Percentiles rank a stretch among this genome's conserved stretches.
These are phyloP conservation scores for Tichodroma muraria DNA, from an alignment of 2,113 vertebrate genomes.

Conservation along the genomic window DNA sequence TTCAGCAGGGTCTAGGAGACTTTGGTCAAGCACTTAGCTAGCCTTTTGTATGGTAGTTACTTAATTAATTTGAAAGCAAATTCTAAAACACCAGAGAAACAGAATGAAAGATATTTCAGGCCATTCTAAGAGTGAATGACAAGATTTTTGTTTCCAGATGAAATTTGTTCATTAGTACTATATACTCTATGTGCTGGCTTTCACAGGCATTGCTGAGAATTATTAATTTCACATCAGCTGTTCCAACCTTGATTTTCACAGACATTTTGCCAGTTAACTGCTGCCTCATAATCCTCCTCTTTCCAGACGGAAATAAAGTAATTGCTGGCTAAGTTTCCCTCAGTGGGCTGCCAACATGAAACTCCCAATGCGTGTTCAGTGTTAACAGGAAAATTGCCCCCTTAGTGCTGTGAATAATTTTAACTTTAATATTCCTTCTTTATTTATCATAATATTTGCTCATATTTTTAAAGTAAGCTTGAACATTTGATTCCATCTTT, in stretches of 20 bases:
- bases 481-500: not conserved
- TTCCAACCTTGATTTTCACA: not conserved
- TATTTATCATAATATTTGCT: constrained; percentile 11
- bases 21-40: not conserved
- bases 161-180: not conserved
- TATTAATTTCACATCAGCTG: not conserved
- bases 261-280: not conserved
- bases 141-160: not conserved
- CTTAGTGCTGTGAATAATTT: not conserved
- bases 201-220: not conserved
- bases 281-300: not conserved
- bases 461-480: not conserved
- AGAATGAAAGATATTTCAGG: not conserved
- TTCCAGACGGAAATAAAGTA: not conserved
- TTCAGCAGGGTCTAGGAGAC: not conserved
- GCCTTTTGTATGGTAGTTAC: not conserved
- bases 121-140: not conserved
- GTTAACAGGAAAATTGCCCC: not conserved
- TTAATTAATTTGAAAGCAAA: not conserved
- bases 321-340: not conserved
- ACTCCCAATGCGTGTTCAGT: not conserved
- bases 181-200: not conserved
- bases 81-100: not conserved
- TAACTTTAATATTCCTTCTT: not conserved
- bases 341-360: not conserved